A percentile compares a stretch with the other conserved stretches of the same genome.
Conservation (phyloP, 2,797 vertebrate species). For the Artibeus lituratus region DNA sequence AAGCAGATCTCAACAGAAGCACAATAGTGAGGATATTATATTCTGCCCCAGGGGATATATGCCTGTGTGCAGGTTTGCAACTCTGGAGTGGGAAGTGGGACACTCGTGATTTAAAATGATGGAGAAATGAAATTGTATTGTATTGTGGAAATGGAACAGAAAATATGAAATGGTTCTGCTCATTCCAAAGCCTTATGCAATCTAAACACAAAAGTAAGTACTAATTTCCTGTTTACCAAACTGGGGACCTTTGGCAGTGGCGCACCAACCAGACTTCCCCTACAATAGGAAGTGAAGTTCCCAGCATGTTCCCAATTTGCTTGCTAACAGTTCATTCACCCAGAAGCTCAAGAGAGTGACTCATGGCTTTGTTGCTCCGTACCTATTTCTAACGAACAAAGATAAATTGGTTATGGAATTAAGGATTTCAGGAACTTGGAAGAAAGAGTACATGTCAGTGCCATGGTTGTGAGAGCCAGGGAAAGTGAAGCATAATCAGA, state of each 20-base stretch:
- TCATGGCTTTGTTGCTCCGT: slow-evolving; percentile 26
- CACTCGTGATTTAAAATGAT: neutral
- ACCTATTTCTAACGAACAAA: slow-evolving; percentile 49
- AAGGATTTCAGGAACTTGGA: slow-evolving; percentile 13
- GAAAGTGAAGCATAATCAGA: neutral
- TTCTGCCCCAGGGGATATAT: neutral
- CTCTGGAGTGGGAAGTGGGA: neutral
- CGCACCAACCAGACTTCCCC: neutral
- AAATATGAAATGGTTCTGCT: neutral
- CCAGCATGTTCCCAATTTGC: neutral
- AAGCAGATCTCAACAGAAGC: neutral
- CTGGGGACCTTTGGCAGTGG: neutral
- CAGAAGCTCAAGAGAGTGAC: slow-evolving; percentile 47
- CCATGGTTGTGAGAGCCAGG: neutral
- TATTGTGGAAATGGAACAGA: neutral
- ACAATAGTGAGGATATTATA: neutral
- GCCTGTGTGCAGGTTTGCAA: neutral
- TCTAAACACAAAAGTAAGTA: neutral
- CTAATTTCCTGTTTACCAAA: neutral
- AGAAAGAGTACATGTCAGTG: neutral
- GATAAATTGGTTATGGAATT: slow-evolving; percentile 52
- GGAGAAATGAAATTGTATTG: neutral
- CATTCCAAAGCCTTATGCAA: neutral
- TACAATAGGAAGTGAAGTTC: neutral
- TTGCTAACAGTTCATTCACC: slow-evolving; percentile 18